Percentiles rank a stretch among this genome's conserved stretches.
These are phyloP conservation scores for Archaeoteleia sp. DNA, from an alignment of 2,888 invertebrate species.

Conservation along the genomic window DNA sequence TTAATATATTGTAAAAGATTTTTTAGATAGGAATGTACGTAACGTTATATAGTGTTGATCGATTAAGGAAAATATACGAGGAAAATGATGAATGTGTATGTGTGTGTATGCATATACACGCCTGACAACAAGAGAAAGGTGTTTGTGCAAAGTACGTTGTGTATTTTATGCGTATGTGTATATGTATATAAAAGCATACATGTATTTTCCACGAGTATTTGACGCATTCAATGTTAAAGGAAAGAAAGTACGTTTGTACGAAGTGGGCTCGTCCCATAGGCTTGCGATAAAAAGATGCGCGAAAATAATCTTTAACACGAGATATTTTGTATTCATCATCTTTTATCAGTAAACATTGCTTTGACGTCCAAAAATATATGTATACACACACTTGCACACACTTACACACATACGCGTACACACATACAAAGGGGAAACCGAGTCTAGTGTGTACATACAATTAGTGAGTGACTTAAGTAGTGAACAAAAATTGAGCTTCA, in stretches of 20 bases:
- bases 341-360: not conserved
- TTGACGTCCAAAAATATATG: too few species aligned
- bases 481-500: too few species aligned
- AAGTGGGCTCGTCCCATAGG: not conserved
- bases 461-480: too few species aligned
- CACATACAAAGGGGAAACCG: too few species aligned
- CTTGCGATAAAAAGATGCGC: slow-evolving; percentile 11
- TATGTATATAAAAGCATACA: slow-evolving; percentile 57
- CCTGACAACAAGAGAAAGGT: slow-evolving; percentile 56
- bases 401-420: too few species aligned
- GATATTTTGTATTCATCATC: too few species aligned
- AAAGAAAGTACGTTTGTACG: not conserved
- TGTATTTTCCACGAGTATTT: slow-evolving; percentile 73
- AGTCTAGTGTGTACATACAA: too few species aligned
- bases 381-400: too few species aligned
- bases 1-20: slow-evolving; percentile 70
- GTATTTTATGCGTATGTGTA: slow-evolving; percentile 60
- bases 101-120: too few species aligned
- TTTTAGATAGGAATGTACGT: slow-evolving; percentile 67
- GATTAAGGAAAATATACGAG: slow-evolving; percentile 57
- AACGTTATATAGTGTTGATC: slow-evolving; percentile 70
- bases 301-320: not conserved
- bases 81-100: too few species aligned
- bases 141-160: too few species aligned
- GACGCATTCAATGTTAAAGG: slow-evolving; percentile 70